phyloP scores from a whole-genome alignment of 2,888 invertebrate genomes.

The Erebia ligea region DNA sequence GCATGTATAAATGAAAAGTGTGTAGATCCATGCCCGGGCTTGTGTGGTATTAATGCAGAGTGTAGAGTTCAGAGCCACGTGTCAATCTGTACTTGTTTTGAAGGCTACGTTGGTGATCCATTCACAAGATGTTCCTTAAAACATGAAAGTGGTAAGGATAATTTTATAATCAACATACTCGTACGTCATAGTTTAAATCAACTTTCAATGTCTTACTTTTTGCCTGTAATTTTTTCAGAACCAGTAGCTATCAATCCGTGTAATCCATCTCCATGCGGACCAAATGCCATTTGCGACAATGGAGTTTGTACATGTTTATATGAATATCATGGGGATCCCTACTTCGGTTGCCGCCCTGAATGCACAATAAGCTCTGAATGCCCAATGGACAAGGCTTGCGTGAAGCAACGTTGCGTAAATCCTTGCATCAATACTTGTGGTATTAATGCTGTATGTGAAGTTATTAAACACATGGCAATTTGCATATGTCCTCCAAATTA shows the following conservation, averaged over 20 bases:
- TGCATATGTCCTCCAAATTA: conserved; percentile 89
- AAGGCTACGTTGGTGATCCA: conserved; percentile 90
- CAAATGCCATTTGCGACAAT: conserved; percentile 84
- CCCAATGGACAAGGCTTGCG: conserved; percentile 86
- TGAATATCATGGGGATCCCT: conserved; percentile 86
- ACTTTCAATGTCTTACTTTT: not conserved
- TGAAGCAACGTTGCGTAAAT: conserved; percentile 87
- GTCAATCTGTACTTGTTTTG: conserved; percentile 89
- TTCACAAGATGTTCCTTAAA: conserved; percentile 86
- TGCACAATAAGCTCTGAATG: conserved; percentile 90
- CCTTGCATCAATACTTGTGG: conserved; percentile 91
- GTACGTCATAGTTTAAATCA: not conserved
- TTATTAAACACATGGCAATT: conserved; percentile 89
- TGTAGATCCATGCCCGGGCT: conserved; percentile 89
- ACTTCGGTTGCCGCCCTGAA: conserved; percentile 88
- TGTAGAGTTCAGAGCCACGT: conserved; percentile 90
- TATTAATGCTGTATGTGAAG: conserved; percentile 87
- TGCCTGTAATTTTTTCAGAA: conserved; percentile 48
- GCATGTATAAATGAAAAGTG: conserved; percentile 90
- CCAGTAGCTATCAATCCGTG: conserved; percentile 77
- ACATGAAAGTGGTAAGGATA: conserved; percentile 77
- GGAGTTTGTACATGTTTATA: conserved; percentile 84
- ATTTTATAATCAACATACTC: no score
- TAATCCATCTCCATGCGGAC: conserved; percentile 86
- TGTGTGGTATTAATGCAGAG: conserved; percentile 88